Evolutionary conservation across 2,113 vertebrate species (phyloP), one percentile per base, ranked within the genome.

Genomic region (Aphelocoma coerulescens): DNA sequence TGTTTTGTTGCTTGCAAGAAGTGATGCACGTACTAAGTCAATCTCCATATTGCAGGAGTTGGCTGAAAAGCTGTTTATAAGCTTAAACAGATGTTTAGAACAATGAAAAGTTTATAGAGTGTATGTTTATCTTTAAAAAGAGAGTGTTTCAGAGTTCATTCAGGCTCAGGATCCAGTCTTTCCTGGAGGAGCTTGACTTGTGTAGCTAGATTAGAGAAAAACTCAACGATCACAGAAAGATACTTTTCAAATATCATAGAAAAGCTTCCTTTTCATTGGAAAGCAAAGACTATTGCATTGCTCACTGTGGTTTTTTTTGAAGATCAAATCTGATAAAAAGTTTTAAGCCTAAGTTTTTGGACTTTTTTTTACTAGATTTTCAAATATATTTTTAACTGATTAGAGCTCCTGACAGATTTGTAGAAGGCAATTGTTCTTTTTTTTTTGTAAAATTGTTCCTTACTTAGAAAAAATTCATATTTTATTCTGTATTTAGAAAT

Each of bases 81-180:
- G 88, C 96, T 91, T 94, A 97, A 98, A 96, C 97, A 98, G 97
- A 98, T 97, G 97, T 98, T 97, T 97, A 97, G 94, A 95, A 92
- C 96, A 55, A 96, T 95, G 91, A 88, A 78, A 96, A 94, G 58
- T 96, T 98, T 98, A 97, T 97, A 81, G 85, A 96, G 69, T 93
- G 65, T 35, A 41, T 95, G 77, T 97, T 97, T 98, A 97, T 98
- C 97, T 98, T 97, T 91, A 78, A 67, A 96, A 95, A 90, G 83
- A 92, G 80, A 96, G 96, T 54, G 66, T 83, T 94, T 76, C 85
- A 93, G 93, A 65, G 73, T 93, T 95, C 62, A 65, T 94, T 93
- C 78, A 92, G 74, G 73, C 86, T 97, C 94, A 73, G 61, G 75
- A 97, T 88, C 30, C 73, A 80, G 67, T 90, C 89, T 97, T 96